These are phyloP conservation scores for Caenorhabditis remanei DNA, from an alignment of 1,140 invertebrate species.

Conservation along the genomic window DNA sequence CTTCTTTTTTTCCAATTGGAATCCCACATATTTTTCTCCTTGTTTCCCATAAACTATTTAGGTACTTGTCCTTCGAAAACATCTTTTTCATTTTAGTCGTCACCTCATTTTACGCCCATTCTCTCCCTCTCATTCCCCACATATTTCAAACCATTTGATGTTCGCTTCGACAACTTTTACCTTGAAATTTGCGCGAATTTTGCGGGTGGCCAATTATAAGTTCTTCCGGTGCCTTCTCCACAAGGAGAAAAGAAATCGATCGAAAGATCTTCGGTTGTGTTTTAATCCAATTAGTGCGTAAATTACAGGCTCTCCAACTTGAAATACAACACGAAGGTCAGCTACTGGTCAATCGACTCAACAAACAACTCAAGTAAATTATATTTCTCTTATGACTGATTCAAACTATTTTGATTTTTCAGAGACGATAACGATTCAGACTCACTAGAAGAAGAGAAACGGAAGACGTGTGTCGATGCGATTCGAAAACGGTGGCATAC, in stretches of 20 bases:
- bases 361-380: slow-evolving; percentile 49
- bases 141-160: slow-evolving; percentile 50
- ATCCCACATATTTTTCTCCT: too few species aligned
- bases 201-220: slow-evolving; percentile 27
- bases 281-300: slow-evolving; percentile 26
- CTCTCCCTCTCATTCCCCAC: slow-evolving; percentile 10
- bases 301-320: slow-evolving; percentile 64
- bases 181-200: slow-evolving; percentile 51
- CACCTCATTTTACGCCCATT: slow-evolving; percentile 36
- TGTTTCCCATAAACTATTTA: neutral
- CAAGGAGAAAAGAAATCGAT: neutral
- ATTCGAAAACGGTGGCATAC: slow-evolving; percentile 63
- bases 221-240: neutral
- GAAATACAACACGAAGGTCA: slow-evolving; percentile 66
- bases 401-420: neutral
- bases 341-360: slow-evolving; percentile 54
- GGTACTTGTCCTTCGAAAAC: neutral
- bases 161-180: slow-evolving; percentile 54
- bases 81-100: neutral
- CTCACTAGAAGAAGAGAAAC: slow-evolving; percentile 5
- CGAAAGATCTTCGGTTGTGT: neutral
- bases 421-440: slow-evolving; percentile 47
- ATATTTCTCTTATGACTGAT: neutral
- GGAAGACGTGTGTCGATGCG: slow-evolving; percentile 50
- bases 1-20: too few species aligned